phyloP scores from a whole-genome alignment of 2,113 vertebrate species.

The Hystrix cristata region DNA sequence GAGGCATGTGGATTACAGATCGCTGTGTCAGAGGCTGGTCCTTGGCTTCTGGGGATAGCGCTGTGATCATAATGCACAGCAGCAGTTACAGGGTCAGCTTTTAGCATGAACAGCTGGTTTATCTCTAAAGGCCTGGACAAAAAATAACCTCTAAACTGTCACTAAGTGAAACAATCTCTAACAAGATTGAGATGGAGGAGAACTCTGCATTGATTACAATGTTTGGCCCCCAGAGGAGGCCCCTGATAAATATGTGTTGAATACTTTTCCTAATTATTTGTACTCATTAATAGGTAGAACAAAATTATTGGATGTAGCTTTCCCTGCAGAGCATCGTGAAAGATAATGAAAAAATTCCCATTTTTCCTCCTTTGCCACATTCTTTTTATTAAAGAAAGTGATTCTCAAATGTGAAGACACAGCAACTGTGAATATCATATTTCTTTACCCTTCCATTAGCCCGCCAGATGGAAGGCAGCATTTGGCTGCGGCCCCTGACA shows the following conservation, averaged over 20 bases:
- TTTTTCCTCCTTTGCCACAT: neutral
- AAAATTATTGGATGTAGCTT: conserved; percentile 16
- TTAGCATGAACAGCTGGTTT: conserved; percentile 18
- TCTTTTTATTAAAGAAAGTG: conserved; percentile 47
- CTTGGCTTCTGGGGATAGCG: conserved; percentile 67
- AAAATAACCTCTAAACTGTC: conserved; percentile 42
- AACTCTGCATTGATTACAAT: conserved; percentile 42
- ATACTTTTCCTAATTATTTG: conserved; percentile 60
- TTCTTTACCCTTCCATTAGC: neutral
- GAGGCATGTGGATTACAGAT: conserved; percentile 60
- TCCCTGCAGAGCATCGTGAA: neutral
- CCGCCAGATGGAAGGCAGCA: neutral
- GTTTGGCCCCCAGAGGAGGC: neutral
- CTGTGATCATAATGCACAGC: conserved; percentile 46
- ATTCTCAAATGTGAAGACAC: conserved; percentile 16
- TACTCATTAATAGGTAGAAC: conserved; percentile 41
- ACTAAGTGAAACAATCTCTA: conserved; percentile 28
- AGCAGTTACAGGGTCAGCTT: conserved; percentile 67
- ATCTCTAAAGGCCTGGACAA: neutral
- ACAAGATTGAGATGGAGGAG: neutral
- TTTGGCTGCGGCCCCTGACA: neutral
- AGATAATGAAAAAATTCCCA: neutral
- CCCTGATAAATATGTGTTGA: conserved; percentile 10
- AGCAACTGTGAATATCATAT: neutral
- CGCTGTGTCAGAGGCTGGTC: conserved; percentile 73